Percentiles rank a stretch among this genome's conserved stretches.
phyloP scores from a whole-genome alignment of 2,113 vertebrate species.

The Pterocles orientalis region DNA sequence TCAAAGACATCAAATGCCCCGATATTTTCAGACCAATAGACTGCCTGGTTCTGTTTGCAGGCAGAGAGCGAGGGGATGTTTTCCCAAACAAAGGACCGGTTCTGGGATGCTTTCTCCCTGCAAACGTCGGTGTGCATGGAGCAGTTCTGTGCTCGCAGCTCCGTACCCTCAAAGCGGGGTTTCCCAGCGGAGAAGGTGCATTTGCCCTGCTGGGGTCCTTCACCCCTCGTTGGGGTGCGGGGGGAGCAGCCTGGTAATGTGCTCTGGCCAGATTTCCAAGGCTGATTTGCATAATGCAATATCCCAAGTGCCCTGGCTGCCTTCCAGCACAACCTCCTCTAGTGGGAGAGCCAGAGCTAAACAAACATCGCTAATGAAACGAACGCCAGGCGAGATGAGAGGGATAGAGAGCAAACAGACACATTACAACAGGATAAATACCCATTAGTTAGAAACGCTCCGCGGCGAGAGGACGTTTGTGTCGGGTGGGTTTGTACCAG shows the following conservation, averaged over 20 bases:
- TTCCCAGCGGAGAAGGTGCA: fast-evolving
- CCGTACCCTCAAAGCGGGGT: fast-evolving
- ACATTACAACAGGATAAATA: constrained; percentile 52
- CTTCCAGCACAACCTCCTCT: constrained; percentile 56
- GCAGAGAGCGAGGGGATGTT: background rate
- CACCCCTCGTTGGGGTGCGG: background rate
- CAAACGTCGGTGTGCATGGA: fast-evolving
- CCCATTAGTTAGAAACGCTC: constrained; percentile 41
- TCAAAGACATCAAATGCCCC: background rate
- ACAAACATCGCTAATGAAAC: constrained; percentile 66
- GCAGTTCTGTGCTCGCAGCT: background rate
- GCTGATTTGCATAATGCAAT: constrained; percentile 80
- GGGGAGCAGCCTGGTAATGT: background rate
- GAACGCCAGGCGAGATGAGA: constrained; percentile 52
- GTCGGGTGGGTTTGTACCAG: background rate
- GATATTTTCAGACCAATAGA: background rate
- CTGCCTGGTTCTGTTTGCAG: no score
- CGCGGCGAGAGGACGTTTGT: background rate
- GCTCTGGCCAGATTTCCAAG: constrained; percentile 20
- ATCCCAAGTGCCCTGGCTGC: constrained; percentile 69
- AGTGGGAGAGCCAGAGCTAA: constrained; percentile 57
- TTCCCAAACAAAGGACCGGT: background rate
- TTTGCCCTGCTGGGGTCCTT: background rate
- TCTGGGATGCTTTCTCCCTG: background rate
- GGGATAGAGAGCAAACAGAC: constrained; percentile 59